Conservation (phyloP, 1,140 invertebrate genomes). For the Cecropterus lyciades region DNA sequence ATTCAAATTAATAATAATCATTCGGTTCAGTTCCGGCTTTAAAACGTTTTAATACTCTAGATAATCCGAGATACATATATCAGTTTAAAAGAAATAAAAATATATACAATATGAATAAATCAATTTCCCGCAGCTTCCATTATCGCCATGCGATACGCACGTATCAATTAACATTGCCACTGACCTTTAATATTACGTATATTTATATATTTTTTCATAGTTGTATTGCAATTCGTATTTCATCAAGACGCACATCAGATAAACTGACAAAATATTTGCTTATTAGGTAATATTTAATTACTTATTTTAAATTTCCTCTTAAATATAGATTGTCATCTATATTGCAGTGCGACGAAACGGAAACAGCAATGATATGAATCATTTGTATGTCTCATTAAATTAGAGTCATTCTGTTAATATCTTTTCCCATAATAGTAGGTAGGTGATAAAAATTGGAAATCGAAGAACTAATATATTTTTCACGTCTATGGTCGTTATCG, state of each 20-base stretch:
- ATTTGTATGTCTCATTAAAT: not conserved
- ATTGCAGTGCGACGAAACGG: too few species aligned
- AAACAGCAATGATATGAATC: too few species aligned
- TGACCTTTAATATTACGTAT: not conserved
- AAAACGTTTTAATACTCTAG: too few species aligned
- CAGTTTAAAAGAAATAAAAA: not conserved
- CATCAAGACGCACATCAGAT: too few species aligned
- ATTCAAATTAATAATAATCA: slow-evolving; percentile 12
- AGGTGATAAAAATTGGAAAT: slow-evolving; percentile 50
- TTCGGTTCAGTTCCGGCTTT: not conserved
- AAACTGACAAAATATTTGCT: too few species aligned
- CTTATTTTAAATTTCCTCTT: too few species aligned
- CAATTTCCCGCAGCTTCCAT: slow-evolving; percentile 4
- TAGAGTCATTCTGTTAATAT: slow-evolving; percentile 17
- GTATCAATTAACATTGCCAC: not conserved
- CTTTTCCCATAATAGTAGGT: slow-evolving; percentile 5
- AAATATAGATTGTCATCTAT: too few species aligned
- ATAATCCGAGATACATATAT: too few species aligned
- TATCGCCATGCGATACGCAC: not conserved
- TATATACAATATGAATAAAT: not conserved
- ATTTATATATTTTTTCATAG: not conserved
- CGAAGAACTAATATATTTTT: slow-evolving; percentile 58
- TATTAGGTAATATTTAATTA: too few species aligned
- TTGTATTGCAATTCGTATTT: too few species aligned
- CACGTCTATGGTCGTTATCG: slow-evolving; percentile 73